Conservation (phyloP, 2,113 vertebrate species). For the Ellobius talpinus region DNA sequence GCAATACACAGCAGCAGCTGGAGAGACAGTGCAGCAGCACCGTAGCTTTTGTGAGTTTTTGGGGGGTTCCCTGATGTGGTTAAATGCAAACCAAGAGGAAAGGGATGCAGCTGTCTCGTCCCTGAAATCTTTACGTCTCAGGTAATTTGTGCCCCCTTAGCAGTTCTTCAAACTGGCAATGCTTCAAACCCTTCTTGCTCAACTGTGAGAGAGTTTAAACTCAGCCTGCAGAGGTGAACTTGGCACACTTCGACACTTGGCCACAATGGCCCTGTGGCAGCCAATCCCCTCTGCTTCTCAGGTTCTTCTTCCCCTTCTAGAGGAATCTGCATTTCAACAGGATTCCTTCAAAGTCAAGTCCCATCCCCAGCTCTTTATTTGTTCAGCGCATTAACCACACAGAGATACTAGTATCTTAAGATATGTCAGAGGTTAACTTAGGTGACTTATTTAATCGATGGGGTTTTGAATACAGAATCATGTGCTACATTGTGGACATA, state of each 20-base stretch:
- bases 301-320: too few species aligned
- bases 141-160: neutral
- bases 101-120: neutral
- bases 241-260: neutral
- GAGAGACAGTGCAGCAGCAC: neutral
- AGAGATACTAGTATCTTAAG: neutral
- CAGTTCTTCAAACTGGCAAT: neutral
- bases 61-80: neutral
- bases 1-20: neutral
- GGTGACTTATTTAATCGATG: constrained; percentile 52
- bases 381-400: neutral
- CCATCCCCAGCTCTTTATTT: neutral
- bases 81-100: neutral
- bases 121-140: neutral
- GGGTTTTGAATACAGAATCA: neutral
- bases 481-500: neutral
- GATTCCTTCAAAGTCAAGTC: neutral
- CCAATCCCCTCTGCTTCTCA: neutral
- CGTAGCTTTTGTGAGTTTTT: neutral
- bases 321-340: neutral
- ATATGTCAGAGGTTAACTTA: neutral
- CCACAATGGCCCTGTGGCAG: neutral
- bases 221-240: neutral
- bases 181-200: neutral
- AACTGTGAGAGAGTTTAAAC: constrained; percentile 8